Evolutionary conservation across 1,140 invertebrate species (phyloP).

Genomic region (Brachystomella parvula): DNA sequence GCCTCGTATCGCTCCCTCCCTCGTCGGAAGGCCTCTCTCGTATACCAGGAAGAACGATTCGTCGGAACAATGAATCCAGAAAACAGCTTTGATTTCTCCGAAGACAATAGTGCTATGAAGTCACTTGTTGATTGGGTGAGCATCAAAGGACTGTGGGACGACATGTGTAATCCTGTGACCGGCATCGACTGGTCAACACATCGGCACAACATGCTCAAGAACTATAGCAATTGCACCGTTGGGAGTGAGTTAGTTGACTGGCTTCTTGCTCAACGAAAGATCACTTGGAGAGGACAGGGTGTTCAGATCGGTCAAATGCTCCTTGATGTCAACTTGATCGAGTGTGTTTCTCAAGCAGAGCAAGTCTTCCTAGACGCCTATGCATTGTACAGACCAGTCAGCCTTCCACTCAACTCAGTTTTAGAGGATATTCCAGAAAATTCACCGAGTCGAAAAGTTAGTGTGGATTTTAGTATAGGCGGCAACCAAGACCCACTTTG

Average conservation of each 20-base stretch:
- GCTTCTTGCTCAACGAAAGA: conserved; percentile 63
- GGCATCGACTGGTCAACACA: conserved; percentile 57
- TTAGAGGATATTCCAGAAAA: conserved; percentile 9
- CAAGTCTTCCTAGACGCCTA: conserved; percentile 53
- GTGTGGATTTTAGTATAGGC: conserved; percentile 28
- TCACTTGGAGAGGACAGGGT: conserved; percentile 62
- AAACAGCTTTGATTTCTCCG: conserved; percentile 16
- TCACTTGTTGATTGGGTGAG: conserved; percentile 64
- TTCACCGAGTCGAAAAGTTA: background rate
- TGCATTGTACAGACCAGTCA: conserved; percentile 50
- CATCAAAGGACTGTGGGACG: conserved; percentile 61
- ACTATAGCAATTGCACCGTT: conserved; percentile 58
- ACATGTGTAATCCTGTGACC: conserved; percentile 55
- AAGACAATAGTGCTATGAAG: conserved; percentile 13
- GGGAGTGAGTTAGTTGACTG: conserved; percentile 69
- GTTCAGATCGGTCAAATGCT: conserved; percentile 70
- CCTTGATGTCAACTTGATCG: conserved; percentile 66
- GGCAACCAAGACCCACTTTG: conserved; percentile 56
- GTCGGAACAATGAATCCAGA: conserved; percentile 39
- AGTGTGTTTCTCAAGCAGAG: conserved; percentile 55
- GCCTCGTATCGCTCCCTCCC: conserved; percentile 30
- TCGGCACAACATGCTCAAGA: conserved; percentile 54
- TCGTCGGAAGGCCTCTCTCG: conserved; percentile 57
- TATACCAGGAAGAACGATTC: conserved; percentile 70
- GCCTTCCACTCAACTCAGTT: conserved; percentile 37